Evolutionary conservation across 2,888 invertebrate species (phyloP).

Genomic region (Hirtodrosophila duncani): DNA sequence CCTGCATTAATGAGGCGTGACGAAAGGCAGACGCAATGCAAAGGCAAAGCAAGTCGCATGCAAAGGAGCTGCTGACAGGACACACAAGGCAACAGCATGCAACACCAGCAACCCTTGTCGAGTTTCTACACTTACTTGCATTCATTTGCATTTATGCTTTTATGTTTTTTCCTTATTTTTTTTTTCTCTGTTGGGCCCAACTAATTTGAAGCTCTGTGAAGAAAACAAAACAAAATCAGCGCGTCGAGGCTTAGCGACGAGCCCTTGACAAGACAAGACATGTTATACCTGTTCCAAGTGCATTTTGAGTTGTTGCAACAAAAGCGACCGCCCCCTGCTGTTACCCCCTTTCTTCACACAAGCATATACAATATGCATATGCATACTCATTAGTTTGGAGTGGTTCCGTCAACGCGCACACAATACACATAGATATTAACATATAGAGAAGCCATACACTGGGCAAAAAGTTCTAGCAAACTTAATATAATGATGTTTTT

Average conservation of each 20-base stretch:
- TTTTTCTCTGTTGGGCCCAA: too few species aligned
- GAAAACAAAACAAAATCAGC: conserved; percentile 67
- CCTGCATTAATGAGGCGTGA: conserved; percentile 61
- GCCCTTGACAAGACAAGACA: conserved; percentile 43
- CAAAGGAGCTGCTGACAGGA: too few species aligned
- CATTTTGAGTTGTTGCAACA: conserved; percentile 56
- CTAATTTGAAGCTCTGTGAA: conserved; percentile 58
- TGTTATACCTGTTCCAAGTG: conserved; percentile 53
- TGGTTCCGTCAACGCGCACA: conserved; percentile 67
- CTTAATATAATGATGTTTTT: too few species aligned
- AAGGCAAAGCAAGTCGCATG: not conserved
- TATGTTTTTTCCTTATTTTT: too few species aligned
- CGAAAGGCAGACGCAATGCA: not conserved
- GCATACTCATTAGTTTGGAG: conserved; percentile 75
- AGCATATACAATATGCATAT: conserved; percentile 69
- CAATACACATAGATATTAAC: not conserved
- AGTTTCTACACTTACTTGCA: conserved; percentile 31
- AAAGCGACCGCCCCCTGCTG: conserved; percentile 32
- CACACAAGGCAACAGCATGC: too few species aligned
- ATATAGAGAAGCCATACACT: not conserved
- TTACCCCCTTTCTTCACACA: conserved; percentile 18
- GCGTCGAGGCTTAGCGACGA: conserved; percentile 37
- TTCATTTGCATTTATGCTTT: conserved; percentile 72
- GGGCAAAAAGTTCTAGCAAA: too few species aligned
- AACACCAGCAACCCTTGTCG: too few species aligned